Conservation (phyloP, 2,888 invertebrate species). For the Aquatica leii region DNA sequence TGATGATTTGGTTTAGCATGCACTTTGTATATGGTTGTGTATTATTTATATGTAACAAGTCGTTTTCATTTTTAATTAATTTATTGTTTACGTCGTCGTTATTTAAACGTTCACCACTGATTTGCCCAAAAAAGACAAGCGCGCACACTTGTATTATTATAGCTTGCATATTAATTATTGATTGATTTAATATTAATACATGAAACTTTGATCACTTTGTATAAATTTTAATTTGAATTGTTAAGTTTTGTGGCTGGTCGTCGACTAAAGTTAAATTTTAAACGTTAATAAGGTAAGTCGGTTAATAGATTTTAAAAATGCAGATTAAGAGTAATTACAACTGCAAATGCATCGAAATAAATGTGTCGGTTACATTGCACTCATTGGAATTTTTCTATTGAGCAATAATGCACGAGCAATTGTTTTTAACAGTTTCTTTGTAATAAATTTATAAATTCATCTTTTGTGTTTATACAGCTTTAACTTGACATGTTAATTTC, state of each 20-base stretch:
- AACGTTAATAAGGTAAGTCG: slow-evolving; percentile 1
- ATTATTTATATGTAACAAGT: background rate
- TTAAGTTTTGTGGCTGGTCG: too few species aligned
- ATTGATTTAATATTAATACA: background rate
- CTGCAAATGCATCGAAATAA: background rate
- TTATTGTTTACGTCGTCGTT: background rate
- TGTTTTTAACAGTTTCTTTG: slow-evolving; percentile 11
- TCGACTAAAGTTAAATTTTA: too few species aligned
- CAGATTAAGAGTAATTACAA: background rate
- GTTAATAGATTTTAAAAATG: background rate
- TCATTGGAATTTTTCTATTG: background rate
- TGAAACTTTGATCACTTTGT: too few species aligned
- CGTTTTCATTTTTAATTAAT: background rate
- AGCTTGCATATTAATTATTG: background rate
- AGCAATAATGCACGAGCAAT: background rate
- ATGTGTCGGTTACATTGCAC: slow-evolving; percentile 5
- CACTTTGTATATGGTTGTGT: background rate
- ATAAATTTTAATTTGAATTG: too few species aligned
- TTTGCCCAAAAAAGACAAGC: background rate
- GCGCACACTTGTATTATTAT: background rate
- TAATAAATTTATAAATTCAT: slow-evolving; percentile 23
- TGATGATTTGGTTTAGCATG: background rate
- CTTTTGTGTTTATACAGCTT: slow-evolving; percentile 20
- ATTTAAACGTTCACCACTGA: background rate
- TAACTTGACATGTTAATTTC: slow-evolving; percentile 43